phyloP scores from a whole-genome alignment of 2,797 vertebrate species.

The Octomys mimax region DNA sequence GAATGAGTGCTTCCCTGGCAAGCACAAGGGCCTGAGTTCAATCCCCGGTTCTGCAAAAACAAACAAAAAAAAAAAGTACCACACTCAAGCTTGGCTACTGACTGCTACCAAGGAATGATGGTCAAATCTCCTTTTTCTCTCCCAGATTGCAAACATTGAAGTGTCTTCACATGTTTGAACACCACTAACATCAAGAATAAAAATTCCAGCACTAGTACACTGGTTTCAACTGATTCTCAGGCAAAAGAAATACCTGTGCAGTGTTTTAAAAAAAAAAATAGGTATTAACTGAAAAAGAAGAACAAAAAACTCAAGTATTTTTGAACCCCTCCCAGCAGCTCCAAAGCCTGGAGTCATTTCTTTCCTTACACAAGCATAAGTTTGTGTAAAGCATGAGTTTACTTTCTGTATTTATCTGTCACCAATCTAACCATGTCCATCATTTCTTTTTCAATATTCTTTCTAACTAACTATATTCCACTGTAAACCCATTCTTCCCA shows the following conservation, averaged over 20 bases:
- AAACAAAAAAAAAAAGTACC: too few species aligned
- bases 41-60: too few species aligned
- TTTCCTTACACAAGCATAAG: background rate
- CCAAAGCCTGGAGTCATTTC: constrained; percentile 22
- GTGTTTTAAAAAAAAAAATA: constrained; percentile 16
- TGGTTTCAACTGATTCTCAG: background rate
- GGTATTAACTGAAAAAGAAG: background rate
- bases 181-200: background rate
- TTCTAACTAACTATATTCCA: constrained; percentile 72
- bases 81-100: background rate
- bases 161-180: background rate
- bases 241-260: constrained; percentile 23
- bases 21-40: too few species aligned
- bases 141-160: background rate
- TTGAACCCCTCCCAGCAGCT: background rate
- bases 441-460: constrained; percentile 62
- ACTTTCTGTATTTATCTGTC: constrained; percentile 48
- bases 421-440: constrained; percentile 49
- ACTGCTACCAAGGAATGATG: background rate
- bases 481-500: constrained; percentile 59
- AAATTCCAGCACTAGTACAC: background rate
- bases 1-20: too few species aligned
- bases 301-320: background rate
- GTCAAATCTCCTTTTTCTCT: background rate
- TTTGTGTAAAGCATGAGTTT: background rate